These are phyloP conservation scores for Clarias pachynema DNA, from an alignment of 2,797 vertebrate genomes.

Conservation along the genomic window DNA sequence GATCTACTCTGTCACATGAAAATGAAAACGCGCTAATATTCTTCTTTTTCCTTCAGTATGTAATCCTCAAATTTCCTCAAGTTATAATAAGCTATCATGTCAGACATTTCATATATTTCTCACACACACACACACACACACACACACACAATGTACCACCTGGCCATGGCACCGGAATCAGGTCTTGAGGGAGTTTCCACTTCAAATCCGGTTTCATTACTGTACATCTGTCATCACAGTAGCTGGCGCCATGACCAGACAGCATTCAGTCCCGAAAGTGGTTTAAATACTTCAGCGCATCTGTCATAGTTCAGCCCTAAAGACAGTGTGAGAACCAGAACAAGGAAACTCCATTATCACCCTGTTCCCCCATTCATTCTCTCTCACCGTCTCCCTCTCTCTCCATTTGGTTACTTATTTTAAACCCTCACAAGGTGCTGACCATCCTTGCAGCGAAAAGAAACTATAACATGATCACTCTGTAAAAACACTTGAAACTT, in stretches of 20 bases:
- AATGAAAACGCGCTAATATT: background rate
- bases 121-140: background rate
- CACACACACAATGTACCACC: background rate
- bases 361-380: slow-evolving; percentile 67
- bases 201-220: slow-evolving; percentile 70
- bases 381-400: slow-evolving; percentile 57
- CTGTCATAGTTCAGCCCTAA: slow-evolving; percentile 68
- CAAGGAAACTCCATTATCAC: slow-evolving; percentile 81
- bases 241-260: slow-evolving; percentile 37
- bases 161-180: slow-evolving; percentile 14
- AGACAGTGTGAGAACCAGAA: slow-evolving; percentile 64
- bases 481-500: background rate
- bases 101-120: slow-evolving; percentile 23
- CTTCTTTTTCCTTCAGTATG: background rate
- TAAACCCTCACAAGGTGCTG: slow-evolving; percentile 33
- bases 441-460: slow-evolving; percentile 18
- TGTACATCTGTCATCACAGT: slow-evolving; percentile 68
- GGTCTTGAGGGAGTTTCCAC: slow-evolving; percentile 54
- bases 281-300: slow-evolving; percentile 72
- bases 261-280: slow-evolving; percentile 55
- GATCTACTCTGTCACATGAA: background rate
- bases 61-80: background rate
- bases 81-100: slow-evolving; percentile 13
- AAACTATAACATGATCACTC: background rate
- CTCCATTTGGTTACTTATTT: slow-evolving; percentile 53